Percentiles rank a stretch among this genome's conserved stretches.
Evolutionary conservation across 2,888 invertebrate genomes (phyloP).

Genomic region (Leptinotarsa juncta): DNA sequence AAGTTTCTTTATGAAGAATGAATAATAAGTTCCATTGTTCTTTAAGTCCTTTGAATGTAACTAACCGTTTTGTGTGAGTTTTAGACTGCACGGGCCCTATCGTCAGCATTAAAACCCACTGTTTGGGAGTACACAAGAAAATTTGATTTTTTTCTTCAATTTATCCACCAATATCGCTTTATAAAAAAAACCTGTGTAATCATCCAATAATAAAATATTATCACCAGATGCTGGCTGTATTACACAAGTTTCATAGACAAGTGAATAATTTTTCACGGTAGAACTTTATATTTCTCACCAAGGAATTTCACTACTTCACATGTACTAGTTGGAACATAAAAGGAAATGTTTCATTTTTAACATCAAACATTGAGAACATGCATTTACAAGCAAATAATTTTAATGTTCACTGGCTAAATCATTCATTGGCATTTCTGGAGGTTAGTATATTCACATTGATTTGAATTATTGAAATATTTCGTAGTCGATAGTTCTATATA

Average conservation of each 20-base stretch:
- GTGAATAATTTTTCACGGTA: neutral
- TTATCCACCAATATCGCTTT: too few relatives aligned
- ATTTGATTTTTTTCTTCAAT: too few relatives aligned
- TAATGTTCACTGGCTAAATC: neutral
- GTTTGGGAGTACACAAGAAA: neutral
- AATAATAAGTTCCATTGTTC: neutral
- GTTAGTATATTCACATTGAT: neutral
- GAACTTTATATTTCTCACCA: neutral
- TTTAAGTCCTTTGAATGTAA: neutral
- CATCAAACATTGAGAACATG: conserved; percentile 1
- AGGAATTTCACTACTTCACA: neutral
- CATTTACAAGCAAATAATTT: neutral
- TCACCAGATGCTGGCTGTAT: conserved; percentile 34
- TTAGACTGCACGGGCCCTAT: conserved; percentile 8
- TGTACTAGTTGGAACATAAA: neutral
- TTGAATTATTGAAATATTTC: neutral
- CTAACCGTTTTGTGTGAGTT: neutral
- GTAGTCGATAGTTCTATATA: neutral
- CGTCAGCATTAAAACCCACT: neutral
- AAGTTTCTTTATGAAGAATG: too few relatives aligned
- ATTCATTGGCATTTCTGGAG: neutral
- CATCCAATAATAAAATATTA: conserved; percentile 25
- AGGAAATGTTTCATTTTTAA: neutral
- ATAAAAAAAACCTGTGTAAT: conserved; percentile 12
- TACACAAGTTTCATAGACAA: conserved; percentile 8